Percentiles rank a stretch among this genome's conserved stretches.
Conservation (phyloP, 2,113 vertebrate species). For the Callaeas wilsoni region DNA sequence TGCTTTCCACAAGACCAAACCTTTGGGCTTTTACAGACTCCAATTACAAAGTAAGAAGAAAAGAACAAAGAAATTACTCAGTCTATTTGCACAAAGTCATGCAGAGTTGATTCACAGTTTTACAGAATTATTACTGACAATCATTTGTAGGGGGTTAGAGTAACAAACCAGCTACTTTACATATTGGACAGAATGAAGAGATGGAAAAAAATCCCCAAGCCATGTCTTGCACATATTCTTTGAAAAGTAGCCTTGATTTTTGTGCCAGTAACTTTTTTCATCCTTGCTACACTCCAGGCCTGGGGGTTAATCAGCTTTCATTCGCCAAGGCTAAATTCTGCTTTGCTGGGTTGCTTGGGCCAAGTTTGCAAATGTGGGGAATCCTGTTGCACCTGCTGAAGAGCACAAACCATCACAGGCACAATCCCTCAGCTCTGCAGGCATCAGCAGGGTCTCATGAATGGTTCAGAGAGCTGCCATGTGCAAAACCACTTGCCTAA, state of each 20-base stretch:
- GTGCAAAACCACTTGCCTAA: not conserved
- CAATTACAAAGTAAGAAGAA: constrained; percentile 74
- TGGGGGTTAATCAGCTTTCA: not conserved
- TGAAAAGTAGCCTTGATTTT: not conserved
- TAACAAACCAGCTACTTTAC: constrained; percentile 26
- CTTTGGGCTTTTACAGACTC: constrained; percentile 78
- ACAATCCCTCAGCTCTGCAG: not conserved
- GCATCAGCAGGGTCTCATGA: not conserved
- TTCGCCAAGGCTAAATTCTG: not conserved
- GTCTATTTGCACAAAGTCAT: constrained; percentile 74
- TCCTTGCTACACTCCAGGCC: not conserved
- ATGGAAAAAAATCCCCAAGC: not conserved
- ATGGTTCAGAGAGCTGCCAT: not conserved
- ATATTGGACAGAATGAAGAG: not conserved
- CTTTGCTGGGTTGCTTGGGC: not conserved
- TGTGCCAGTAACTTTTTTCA: not conserved
- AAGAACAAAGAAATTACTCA: constrained; percentile 82
- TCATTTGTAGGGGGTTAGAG: constrained; percentile 56
- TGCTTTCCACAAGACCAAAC: constrained; percentile 75
- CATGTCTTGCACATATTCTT: not conserved
- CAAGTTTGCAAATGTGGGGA: not conserved
- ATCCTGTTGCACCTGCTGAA: not conserved
- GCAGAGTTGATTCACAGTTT: constrained; percentile 76
- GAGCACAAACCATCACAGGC: not conserved
- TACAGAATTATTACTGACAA: constrained; percentile 72